Conservation (phyloP, 2,888 invertebrate genomes). For the Rugalucina vietnamica region DNA sequence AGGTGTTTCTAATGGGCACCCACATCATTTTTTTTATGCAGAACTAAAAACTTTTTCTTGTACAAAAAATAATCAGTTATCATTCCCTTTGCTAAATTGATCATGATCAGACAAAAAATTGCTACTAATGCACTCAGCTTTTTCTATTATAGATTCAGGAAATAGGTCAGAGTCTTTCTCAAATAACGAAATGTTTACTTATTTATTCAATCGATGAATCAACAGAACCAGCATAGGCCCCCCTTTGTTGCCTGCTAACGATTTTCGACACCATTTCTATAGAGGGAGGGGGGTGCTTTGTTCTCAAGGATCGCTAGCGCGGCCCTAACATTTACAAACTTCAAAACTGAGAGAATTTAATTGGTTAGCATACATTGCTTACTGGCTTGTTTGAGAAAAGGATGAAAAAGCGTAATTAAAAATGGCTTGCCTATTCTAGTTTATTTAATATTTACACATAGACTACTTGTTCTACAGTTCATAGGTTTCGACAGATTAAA, state of each 20-base stretch:
- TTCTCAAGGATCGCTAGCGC: neutral
- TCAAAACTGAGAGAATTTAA: constrained; percentile 4
- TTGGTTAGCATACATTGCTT: neutral
- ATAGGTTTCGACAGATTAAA: neutral
- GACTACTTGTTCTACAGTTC: constrained; percentile 28
- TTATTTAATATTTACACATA: neutral
- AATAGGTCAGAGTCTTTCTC: constrained; percentile 65
- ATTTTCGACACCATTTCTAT: constrained; percentile 9
- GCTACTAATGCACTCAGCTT: constrained; percentile 8
- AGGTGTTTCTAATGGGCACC: too few relatives aligned
- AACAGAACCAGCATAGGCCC: constrained; percentile 68
- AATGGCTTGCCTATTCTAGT: constrained; percentile 30
- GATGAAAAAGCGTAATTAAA: constrained; percentile 7
- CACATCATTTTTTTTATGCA: too few relatives aligned
- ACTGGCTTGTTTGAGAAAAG: neutral
- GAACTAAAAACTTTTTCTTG: too few relatives aligned
- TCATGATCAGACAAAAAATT: too few relatives aligned
- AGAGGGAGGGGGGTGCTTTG: constrained; percentile 8
- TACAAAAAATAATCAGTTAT: too few relatives aligned
- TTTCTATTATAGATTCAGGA: constrained; percentile 38
- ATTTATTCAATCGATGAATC: constrained; percentile 67
- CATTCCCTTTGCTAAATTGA: too few relatives aligned
- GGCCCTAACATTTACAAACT: constrained; percentile 15
- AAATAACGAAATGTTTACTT: constrained; percentile 68
- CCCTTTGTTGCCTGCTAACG: neutral